Base-by-base conservation (phyloP, 2,797 vertebrate species). In the Microhierax caerulescens region DNA sequence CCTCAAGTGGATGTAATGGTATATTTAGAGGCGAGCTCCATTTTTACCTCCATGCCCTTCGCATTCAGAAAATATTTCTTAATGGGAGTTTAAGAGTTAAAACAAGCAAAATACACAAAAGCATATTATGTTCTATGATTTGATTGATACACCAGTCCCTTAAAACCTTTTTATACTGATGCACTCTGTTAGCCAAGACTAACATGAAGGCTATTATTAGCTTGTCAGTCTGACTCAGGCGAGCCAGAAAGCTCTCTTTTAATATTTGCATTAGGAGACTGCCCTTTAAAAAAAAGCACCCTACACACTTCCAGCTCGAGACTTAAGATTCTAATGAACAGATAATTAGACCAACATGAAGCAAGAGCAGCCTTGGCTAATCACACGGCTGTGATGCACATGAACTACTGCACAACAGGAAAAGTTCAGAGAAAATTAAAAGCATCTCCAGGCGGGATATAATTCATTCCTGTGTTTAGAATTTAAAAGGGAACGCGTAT, bases 231-330 rank as follows among this genome's bases (percentile, higher is more conserved):
- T 94, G 92, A 92, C 81, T 95, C 12, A 6, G 48, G 91, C 85
- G 88, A 97, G 91, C 67, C 93, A 94, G 94, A 94, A 88, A 80
- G 82, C 91, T 95, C 87, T 96, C 85, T 96, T 94, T 96, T 97
- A 96, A 93, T 98, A 98, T 97, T 98, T 98, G 97, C 96, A 94
- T 97, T 97, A 96, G 86, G 92, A 92, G 75, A 73, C 93, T 98
- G 97, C 96, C 97, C 97, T 98, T 98, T 98, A 95, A 95, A 96
- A 90, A 98, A 97, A 97, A 92, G 78, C 95, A 94, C 84, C 75
- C 92, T 64, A 63, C 84, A 72, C 83, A 77, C 92, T 95, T 94
- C 95, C 97, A 97, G 96, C 97, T 97, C 96, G 72, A 84, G 97
- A 87, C 96, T 89, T 94, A 92, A 37, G 95, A 97, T 97, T 97